These are phyloP conservation scores for Condylura cristata DNA, from an alignment of 2,113 vertebrate genomes.

Conservation along the genomic window DNA sequence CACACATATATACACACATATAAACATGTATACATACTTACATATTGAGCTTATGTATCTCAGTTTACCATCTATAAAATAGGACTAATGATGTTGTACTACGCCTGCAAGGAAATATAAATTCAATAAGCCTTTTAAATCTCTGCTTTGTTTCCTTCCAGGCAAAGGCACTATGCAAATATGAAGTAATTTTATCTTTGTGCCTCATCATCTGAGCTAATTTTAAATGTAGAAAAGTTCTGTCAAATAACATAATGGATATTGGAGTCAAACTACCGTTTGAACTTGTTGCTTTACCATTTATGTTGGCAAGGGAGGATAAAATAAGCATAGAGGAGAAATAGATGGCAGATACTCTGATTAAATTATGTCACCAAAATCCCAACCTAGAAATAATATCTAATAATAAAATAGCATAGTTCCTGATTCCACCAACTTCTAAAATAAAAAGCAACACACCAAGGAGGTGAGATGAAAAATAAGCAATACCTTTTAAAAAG, in stretches of 20 bases:
- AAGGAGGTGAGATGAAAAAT: not conserved
- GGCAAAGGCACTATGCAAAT: slow-evolving; percentile 7
- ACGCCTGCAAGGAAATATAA: not conserved
- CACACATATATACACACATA: too few relatives aligned
- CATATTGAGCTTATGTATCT: not conserved
- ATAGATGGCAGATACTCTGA: not conserved
- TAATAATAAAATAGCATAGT: slow-evolving; percentile 40
- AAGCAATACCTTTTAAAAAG: not conserved
- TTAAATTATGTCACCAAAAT: slow-evolving; percentile 51
- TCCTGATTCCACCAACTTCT: slow-evolving; percentile 22
- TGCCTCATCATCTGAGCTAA: slow-evolving; percentile 9
- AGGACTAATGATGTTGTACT: not conserved
- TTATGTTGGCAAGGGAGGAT: slow-evolving; percentile 33
- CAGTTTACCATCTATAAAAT: slow-evolving; percentile 30
- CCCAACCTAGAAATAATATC: slow-evolving; percentile 56
- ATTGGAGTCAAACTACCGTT: slow-evolving; percentile 7
- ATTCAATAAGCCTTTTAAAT: not conserved
- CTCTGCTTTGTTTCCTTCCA: not conserved
- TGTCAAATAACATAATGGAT: not conserved
- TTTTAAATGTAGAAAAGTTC: slow-evolving; percentile 41
- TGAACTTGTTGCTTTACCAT: slow-evolving; percentile 32
- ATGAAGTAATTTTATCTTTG: not conserved
- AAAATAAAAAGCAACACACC: slow-evolving; percentile 60
- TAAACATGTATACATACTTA: too few relatives aligned
- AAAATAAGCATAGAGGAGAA: slow-evolving; percentile 41